Base-by-base conservation (phyloP, 1,140 invertebrate species). In the Heliconius hermathena region DNA sequence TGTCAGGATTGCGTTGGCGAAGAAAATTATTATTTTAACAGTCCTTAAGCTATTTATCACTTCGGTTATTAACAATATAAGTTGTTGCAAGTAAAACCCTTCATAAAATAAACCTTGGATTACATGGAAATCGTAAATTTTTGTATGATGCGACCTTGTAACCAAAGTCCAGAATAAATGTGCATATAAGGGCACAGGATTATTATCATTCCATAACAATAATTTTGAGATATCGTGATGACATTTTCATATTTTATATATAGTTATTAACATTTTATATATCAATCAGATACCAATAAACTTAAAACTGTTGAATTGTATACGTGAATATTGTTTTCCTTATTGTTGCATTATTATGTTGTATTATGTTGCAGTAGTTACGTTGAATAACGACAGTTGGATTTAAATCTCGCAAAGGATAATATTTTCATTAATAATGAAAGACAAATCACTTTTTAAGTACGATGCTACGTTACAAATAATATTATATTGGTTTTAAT, bases 61-160 rank as follows among this genome's bases (percentile, higher is more conserved):
- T 57, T 57, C 54, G 54, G n/a, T 57, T 57, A 57, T 22, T 57
- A 57, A 57, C 54, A 57, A 57, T 57, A 57, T 57, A 57, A 57
- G 8, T 22, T 57, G 54, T 22, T 57, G n/a, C 54, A 11, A 11
- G 54, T 22, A 22, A 57, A 57, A 3, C 54, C 54, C 54, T n/a
- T 57, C 54, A 20, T 22, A 57, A 57, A 57, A 57, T 57, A 57
- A 57, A 57, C 54, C 54, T 57, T 57, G 54, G n/a, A 57, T 57
- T 57, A 11, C 54, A 57, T 57, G 54, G n/a, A 57, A 57, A 22
- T 57, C 54, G n/a, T 57, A 57, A 57, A 22, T 57, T 57, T 22
- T 57, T 57, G 54, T 57, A 57, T 57, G 54, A 57, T 2, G 20
- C 54, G 54, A 57, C 54, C 54, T 57, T 57, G 54, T 57, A 57